These are phyloP conservation scores for Prionailurus viverrinus DNA, from an alignment of 2,113 vertebrate species.

Conservation along the genomic window DNA sequence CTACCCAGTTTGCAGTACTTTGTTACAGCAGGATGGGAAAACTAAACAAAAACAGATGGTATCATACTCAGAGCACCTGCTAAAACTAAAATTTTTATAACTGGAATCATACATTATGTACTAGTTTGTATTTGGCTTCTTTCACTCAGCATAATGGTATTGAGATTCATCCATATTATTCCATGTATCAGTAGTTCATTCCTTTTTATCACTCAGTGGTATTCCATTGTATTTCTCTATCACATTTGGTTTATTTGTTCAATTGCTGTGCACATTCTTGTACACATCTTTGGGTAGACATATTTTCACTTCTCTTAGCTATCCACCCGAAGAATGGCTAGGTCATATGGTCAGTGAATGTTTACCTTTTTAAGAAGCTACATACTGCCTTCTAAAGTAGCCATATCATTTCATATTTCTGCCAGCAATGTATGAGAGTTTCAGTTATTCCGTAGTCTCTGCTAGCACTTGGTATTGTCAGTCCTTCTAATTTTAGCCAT, in stretches of 20 bases:
- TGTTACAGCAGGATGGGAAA: neutral
- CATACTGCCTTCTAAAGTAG: neutral
- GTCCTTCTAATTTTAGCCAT: conserved; percentile 13
- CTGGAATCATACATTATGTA: neutral
- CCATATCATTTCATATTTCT: neutral
- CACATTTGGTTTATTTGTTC: neutral
- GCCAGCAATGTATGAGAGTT: neutral
- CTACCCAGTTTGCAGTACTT: neutral
- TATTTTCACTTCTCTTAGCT: neutral
- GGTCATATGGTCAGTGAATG: neutral
- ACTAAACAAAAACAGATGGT: neutral
- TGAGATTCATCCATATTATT: neutral
- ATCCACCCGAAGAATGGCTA: neutral
- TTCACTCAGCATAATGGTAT: neutral
- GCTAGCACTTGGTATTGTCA: neutral
- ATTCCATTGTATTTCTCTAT: neutral
- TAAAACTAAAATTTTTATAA: conserved; percentile 6
- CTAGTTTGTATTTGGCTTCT: neutral
- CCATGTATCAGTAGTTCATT: neutral
- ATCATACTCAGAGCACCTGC: neutral
- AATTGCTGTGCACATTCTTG: neutral
- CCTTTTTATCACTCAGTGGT: neutral
- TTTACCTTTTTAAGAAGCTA: neutral
- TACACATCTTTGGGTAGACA: neutral
- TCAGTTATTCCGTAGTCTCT: neutral